These are phyloP conservation scores for Sebastes taczanowskii DNA, from an alignment of 2,797 vertebrate genomes.

Conservation along the genomic window DNA sequence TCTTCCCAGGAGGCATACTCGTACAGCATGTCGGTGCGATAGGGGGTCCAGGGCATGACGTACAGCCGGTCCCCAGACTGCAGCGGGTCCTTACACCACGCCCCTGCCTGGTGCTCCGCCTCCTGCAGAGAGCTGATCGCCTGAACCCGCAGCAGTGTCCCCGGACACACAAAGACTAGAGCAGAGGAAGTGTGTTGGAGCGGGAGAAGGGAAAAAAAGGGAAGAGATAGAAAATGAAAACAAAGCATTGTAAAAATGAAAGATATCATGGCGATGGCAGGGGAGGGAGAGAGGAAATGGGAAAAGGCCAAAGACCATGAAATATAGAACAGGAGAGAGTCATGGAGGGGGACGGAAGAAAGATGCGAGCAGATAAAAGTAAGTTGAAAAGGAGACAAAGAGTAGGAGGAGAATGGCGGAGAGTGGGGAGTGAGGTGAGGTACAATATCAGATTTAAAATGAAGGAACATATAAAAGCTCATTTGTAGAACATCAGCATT, in stretches of 20 bases:
- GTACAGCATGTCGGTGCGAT: slow-evolving; percentile 93
- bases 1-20: slow-evolving; percentile 95
- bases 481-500: slow-evolving; percentile 78
- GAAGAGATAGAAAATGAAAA: slow-evolving; percentile 58
- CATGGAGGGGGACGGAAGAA: slow-evolving; percentile 24
- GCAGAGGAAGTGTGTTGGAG: slow-evolving; percentile 47
- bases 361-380: slow-evolving; percentile 61
- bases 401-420: slow-evolving; percentile 44
- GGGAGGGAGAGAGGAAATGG: slow-evolving; percentile 41
- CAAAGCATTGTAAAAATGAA: slow-evolving; percentile 54
- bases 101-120: slow-evolving; percentile 92
- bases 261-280: slow-evolving; percentile 53
- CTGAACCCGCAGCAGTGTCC: slow-evolving; percentile 89
- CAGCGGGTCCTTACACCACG: slow-evolving; percentile 96
- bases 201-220: slow-evolving; percentile 37
- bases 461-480: slow-evolving; percentile 78
- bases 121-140: slow-evolving; percentile 90
- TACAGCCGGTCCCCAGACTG: slow-evolving; percentile 95
- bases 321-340: slow-evolving; percentile 55
- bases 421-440: slow-evolving; percentile 56
- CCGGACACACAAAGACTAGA: slow-evolving; percentile 96
- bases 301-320: slow-evolving; percentile 54
- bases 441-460: slow-evolving; percentile 81
- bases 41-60: slow-evolving; percentile 96
- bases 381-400: slow-evolving; percentile 63